Percentiles rank a stretch among this genome's conserved stretches.
phyloP scores from a whole-genome alignment of 1,140 invertebrate genomes.

The Camponotus floridanus region DNA sequence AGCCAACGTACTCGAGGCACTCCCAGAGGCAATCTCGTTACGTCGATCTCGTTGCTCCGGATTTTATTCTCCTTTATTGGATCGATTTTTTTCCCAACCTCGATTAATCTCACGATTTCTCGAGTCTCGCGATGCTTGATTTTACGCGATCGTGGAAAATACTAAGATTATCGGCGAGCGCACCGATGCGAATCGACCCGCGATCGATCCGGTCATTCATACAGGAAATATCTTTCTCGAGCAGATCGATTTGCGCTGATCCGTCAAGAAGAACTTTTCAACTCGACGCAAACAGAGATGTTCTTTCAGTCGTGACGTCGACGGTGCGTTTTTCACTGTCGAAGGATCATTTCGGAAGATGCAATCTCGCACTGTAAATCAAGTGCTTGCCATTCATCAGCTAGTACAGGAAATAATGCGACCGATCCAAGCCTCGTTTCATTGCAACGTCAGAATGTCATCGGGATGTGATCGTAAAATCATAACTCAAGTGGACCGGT shows the following conservation, averaged over 20 bases:
- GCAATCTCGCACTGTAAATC: background rate
- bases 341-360: background rate
- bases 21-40: constrained; percentile 35
- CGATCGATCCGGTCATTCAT: constrained; percentile 37
- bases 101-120: constrained; percentile 32
- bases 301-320: background rate
- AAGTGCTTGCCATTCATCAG: background rate
- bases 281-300: background rate
- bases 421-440: no score
- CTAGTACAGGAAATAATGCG: background rate
- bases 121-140: constrained; percentile 33
- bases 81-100: constrained; percentile 3
- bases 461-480: background rate
- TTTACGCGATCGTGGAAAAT: constrained; percentile 47
- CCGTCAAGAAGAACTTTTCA: background rate
- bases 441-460: background rate
- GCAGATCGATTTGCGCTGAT: constrained; percentile 16
- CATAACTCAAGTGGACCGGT: background rate
- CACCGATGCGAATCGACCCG: constrained; percentile 51
- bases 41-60: constrained; percentile 28
- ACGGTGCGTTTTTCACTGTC: background rate
- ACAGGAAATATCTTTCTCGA: constrained; percentile 37
- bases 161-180: constrained; percentile 46
- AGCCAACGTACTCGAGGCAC: constrained; percentile 33
- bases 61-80: background rate